A percentile compares a stretch with the other conserved stretches of the same genome.
These are phyloP conservation scores for Drosophila albomicans DNA, from an alignment of 1,140 invertebrate genomes.

Conservation along the genomic window DNA sequence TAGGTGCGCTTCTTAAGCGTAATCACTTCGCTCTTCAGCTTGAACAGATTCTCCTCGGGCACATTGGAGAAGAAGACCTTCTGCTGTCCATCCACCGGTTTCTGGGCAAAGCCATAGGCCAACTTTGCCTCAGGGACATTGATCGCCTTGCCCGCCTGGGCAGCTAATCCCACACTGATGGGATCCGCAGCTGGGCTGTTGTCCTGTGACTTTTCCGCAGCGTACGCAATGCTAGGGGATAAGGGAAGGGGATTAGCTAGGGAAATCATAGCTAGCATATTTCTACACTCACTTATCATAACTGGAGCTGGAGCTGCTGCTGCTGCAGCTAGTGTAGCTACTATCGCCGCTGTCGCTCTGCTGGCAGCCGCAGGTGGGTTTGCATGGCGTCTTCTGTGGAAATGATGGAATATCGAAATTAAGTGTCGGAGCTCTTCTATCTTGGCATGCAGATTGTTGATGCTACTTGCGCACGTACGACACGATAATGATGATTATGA, in stretches of 20 bases:
- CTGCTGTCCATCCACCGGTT: constrained; percentile 76
- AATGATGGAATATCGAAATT: constrained; percentile 46
- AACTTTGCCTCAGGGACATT: constrained; percentile 84
- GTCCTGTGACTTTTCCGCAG: constrained; percentile 46
- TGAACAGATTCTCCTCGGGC: constrained; percentile 85
- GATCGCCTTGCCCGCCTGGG: constrained; percentile 73
- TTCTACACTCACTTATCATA: constrained; percentile 56
- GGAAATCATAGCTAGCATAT: background rate
- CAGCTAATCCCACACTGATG: constrained; percentile 84
- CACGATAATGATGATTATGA: constrained; percentile 68
- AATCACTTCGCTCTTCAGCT: constrained; percentile 84
- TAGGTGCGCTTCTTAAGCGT: constrained; percentile 77
- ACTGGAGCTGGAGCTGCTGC: constrained; percentile 40
- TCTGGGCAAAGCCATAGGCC: constrained; percentile 82
- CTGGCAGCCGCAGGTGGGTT: constrained; percentile 69
- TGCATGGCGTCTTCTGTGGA: constrained; percentile 71
- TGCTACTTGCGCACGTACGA: constrained; percentile 62
- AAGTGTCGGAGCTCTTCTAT: constrained; percentile 54
- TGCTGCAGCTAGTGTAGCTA: constrained; percentile 53
- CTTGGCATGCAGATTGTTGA: constrained; percentile 44
- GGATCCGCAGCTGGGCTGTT: constrained; percentile 84
- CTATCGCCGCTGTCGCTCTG: constrained; percentile 42
- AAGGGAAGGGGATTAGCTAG: background rate
- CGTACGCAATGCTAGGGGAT: constrained; percentile 55
- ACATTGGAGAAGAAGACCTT: constrained; percentile 71